A percentile compares a stretch with the other conserved stretches of the same genome.
Evolutionary conservation across 1,140 invertebrate species (phyloP).

Genomic region (Zaprionus ghesquierei): DNA sequence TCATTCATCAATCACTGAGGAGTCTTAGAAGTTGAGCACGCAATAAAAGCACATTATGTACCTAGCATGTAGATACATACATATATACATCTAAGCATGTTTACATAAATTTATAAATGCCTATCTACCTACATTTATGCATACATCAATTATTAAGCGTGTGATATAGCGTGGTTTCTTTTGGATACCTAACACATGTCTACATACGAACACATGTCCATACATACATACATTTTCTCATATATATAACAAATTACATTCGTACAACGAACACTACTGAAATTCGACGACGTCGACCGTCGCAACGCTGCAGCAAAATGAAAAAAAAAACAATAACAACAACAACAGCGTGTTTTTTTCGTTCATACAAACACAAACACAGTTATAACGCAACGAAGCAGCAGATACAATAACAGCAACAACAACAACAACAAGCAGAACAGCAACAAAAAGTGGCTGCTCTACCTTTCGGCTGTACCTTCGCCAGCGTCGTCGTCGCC

Average conservation of each 20-base stretch:
- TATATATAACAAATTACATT: constrained; percentile 55
- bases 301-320: constrained; percentile 31
- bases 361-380: constrained; percentile 29
- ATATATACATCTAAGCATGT: background rate
- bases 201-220: constrained; percentile 4
- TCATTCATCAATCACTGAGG: constrained; percentile 43
- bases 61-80: constrained; percentile 14
- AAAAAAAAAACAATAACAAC: constrained; percentile 31
- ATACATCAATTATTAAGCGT: constrained; percentile 27
- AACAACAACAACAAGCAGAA: constrained; percentile 33
- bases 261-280: constrained; percentile 12
- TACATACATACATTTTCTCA: constrained; percentile 3
- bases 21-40: constrained; percentile 28
- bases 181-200: constrained; percentile 20
- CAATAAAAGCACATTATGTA: constrained; percentile 46
- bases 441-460: constrained; percentile 29
- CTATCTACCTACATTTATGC: constrained; percentile 27
- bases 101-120: constrained; percentile 30
- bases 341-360: constrained; percentile 8
- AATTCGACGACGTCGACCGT: constrained; percentile 28
- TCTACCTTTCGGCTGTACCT: constrained; percentile 53
- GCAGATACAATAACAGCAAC: constrained; percentile 39
- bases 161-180: constrained; percentile 25
- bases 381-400: constrained; percentile 44
- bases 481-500: constrained; percentile 11